Percentiles rank a stretch among this genome's conserved stretches.
These are phyloP conservation scores for Eulemur macaco DNA, from an alignment of 2,113 vertebrate species.

Conservation along the genomic window DNA sequence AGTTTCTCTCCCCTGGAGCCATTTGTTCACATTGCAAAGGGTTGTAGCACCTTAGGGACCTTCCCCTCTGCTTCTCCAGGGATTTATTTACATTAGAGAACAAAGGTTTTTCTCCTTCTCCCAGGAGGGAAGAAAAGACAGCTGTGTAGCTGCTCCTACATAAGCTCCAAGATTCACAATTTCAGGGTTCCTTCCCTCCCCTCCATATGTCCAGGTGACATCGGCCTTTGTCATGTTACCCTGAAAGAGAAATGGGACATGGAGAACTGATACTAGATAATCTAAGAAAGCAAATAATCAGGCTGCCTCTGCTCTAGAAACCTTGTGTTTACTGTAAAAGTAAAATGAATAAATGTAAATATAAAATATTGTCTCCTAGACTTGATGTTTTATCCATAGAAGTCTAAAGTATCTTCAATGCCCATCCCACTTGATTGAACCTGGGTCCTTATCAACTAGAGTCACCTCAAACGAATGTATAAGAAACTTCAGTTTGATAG, in stretches of 20 bases:
- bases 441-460: not conserved
- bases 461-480: not conserved
- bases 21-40: not conserved
- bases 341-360: not conserved
- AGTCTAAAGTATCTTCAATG: not conserved
- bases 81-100: not conserved
- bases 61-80: not conserved
- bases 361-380: not conserved
- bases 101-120: not conserved
- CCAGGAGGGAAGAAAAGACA: not conserved
- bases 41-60: not conserved
- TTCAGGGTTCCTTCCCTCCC: not conserved
- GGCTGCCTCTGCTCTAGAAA: not conserved
- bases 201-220: accelerated
- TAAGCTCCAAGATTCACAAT: not conserved
- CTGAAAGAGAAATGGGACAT: not conserved
- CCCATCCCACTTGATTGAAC: not conserved
- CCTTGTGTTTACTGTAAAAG: not conserved
- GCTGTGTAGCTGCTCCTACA: not conserved
- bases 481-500: not conserved
- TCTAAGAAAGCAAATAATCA: too few relatives aligned
- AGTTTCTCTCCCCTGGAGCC: not conserved
- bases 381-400: not conserved
- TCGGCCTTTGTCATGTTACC: not conserved
- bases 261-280: too few relatives aligned